Conservation (phyloP, 37 sponge, comb jelly and placozoan genomes). For the Chondrilla cf. caribensis region DNA sequence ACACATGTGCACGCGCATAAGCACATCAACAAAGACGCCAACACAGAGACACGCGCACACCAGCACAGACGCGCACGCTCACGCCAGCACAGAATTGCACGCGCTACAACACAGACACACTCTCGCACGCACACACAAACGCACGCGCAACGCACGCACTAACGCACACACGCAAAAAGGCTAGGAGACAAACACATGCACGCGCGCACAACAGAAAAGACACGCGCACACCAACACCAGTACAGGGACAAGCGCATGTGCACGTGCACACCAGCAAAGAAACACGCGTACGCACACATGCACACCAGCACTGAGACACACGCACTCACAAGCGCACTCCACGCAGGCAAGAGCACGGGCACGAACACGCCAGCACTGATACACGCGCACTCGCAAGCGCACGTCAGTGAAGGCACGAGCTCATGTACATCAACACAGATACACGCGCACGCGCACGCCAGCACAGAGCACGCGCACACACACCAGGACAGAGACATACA, state of each 20-base stretch:
- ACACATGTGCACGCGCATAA: too few relatives aligned
- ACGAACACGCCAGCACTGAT: background rate
- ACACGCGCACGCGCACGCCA: constrained; percentile 10
- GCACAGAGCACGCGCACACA: background rate
- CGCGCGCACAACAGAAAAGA: too few relatives aligned
- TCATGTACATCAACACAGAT: background rate
- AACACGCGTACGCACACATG: too few relatives aligned
- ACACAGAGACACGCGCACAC: background rate
- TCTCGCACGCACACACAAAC: background rate
- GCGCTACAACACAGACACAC: background rate
- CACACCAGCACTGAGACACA: too few relatives aligned
- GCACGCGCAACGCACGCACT: background rate
- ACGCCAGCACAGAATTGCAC: background rate
- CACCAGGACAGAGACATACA: background rate
- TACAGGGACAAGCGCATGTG: too few relatives aligned
- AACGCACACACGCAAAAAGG: background rate
- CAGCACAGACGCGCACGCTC: background rate
- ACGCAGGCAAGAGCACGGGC: too few relatives aligned
- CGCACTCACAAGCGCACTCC: too few relatives aligned
- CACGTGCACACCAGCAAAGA: too few relatives aligned
- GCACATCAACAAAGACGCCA: too few relatives aligned
- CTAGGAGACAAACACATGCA: too few relatives aligned
- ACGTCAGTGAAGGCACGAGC: background rate
- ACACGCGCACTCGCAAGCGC: background rate
- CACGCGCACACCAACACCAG: too few relatives aligned